Evolutionary conservation across 2,888 invertebrate genomes (phyloP).

Genomic region (Scaptomyza flava): DNA sequence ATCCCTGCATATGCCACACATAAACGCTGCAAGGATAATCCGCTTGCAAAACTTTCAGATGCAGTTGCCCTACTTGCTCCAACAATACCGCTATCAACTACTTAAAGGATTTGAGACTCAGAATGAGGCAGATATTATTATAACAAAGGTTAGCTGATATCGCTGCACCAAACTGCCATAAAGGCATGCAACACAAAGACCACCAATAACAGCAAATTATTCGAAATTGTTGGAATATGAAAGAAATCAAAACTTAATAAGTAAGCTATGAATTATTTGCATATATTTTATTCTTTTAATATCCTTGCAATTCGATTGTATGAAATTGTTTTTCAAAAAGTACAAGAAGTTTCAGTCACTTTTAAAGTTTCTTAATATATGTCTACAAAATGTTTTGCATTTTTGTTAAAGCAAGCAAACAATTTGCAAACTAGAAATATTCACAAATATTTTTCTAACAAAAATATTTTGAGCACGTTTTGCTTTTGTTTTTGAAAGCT

Average conservation of each 20-base stretch:
- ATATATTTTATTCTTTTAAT: too few species aligned
- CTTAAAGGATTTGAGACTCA: conserved; percentile 54
- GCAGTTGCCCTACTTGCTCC: conserved; percentile 21
- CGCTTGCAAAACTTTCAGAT: conserved; percentile 28
- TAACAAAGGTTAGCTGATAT: conserved; percentile 25
- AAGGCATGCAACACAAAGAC: conserved; percentile 29
- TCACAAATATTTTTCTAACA: background rate
- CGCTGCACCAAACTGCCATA: conserved; percentile 52
- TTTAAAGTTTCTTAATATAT: too few species aligned
- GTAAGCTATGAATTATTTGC: too few species aligned
- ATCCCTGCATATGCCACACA: conserved; percentile 38
- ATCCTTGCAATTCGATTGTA: too few species aligned
- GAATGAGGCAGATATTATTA: background rate
- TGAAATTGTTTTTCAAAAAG: too few species aligned
- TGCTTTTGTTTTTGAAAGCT: background rate
- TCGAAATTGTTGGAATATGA: background rate
- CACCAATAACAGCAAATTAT: background rate
- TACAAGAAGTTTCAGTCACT: too few species aligned
- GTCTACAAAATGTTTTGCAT: background rate
- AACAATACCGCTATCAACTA: conserved; percentile 37
- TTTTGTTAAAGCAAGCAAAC: background rate
- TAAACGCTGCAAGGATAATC: conserved; percentile 34
- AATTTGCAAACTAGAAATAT: background rate
- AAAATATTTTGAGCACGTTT: background rate
- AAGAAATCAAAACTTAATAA: too few species aligned